Evolutionary conservation across 2,113 vertebrate genomes (phyloP).

Genomic region (Rhinolophus ferrumequinum): DNA sequence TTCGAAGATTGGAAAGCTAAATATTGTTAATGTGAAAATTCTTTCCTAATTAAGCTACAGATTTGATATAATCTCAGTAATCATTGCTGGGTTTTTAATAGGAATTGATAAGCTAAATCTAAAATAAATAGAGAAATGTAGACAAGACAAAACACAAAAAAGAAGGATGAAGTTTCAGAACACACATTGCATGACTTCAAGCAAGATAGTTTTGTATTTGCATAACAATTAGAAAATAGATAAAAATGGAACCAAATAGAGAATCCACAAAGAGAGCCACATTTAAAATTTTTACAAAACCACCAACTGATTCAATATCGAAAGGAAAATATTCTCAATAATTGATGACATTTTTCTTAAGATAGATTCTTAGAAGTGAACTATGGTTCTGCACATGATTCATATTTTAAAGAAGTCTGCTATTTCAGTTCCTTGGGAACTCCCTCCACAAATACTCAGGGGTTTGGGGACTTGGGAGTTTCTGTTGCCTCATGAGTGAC

Average conservation of each 20-base stretch:
- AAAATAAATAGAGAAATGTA: not conserved
- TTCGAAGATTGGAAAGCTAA: not conserved
- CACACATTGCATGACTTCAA: not conserved
- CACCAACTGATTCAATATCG: not conserved
- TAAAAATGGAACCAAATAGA: not conserved
- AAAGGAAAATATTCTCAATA: slow-evolving; percentile 6
- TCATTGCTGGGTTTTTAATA: not conserved
- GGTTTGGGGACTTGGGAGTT: not conserved
- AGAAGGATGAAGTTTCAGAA: not conserved
- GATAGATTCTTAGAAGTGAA: not conserved
- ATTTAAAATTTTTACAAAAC: not conserved
- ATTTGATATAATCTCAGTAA: not conserved
- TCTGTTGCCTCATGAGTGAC: not conserved
- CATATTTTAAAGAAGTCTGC: not conserved
- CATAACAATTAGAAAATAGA: not conserved
- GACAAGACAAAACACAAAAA: not conserved
- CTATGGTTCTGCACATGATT: not conserved
- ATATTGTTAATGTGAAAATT: not conserved
- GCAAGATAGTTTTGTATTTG: not conserved
- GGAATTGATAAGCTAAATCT: not conserved
- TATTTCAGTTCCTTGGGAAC: not conserved
- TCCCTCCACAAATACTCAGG: not conserved
- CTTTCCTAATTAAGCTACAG: not conserved
- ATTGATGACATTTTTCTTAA: not conserved
- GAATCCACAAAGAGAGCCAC: not conserved